These are phyloP conservation scores for Brachycybe producta DNA, from an alignment of 2,888 invertebrate genomes.

Conservation along the genomic window DNA sequence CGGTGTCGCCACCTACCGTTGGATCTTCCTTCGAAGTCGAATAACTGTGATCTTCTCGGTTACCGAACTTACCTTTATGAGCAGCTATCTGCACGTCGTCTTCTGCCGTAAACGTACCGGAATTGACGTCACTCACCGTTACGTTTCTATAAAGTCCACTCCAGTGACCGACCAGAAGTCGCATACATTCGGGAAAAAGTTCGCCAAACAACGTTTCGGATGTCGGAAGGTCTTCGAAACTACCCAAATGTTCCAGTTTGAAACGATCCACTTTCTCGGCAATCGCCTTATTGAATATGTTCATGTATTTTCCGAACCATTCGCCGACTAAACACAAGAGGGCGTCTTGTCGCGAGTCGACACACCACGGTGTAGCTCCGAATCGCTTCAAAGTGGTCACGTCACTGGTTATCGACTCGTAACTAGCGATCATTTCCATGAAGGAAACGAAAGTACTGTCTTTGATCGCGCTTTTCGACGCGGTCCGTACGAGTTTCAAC, in stretches of 20 bases:
- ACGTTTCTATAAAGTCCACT: constrained; percentile 19
- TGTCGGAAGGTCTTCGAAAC: constrained; percentile 15
- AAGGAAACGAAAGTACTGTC: constrained; percentile 8
- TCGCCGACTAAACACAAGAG: constrained; percentile 17
- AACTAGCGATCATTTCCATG: constrained; percentile 12
- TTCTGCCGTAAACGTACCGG: neutral
- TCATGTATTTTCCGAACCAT: constrained; percentile 15
- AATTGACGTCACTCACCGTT: neutral
- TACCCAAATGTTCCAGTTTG: constrained; percentile 10
- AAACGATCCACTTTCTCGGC: constrained; percentile 14
- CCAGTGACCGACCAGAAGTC: constrained; percentile 18
- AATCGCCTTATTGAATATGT: constrained; percentile 13
- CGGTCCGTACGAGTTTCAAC: constrained; percentile 7
- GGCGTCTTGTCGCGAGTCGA: constrained; percentile 11
- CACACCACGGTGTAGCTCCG: constrained; percentile 4
- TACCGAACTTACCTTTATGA: neutral
- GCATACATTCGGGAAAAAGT: constrained; percentile 19
- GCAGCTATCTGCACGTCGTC: neutral
- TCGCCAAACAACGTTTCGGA: constrained; percentile 11
- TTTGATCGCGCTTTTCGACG: neutral
- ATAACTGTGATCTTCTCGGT: constrained; percentile 11
- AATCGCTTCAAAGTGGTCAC: neutral
- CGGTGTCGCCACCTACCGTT: neutral
- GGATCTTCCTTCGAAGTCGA: neutral
- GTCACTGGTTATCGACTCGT: constrained; percentile 3